Percentiles rank a stretch among this genome's conserved stretches.
Evolutionary conservation across 2,113 vertebrate species (phyloP).

Genomic region (Labrus mixtus): DNA sequence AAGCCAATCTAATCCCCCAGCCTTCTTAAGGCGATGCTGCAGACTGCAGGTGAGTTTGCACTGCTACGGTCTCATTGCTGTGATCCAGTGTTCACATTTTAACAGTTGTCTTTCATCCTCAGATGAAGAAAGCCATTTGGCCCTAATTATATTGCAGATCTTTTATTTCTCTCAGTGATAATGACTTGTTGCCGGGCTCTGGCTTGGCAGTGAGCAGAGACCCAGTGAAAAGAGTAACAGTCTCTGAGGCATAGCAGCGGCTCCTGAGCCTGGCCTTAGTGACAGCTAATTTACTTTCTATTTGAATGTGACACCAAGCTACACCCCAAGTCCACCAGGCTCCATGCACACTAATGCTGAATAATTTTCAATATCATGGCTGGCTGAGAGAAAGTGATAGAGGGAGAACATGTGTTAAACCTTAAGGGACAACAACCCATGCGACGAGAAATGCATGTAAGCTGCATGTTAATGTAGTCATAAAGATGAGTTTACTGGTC

Average conservation of each 20-base stretch:
- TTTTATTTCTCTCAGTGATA: constrained; percentile 43
- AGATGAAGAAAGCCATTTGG: constrained; percentile 25
- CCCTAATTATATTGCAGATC: constrained; percentile 33
- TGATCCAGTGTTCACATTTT: constrained; percentile 7
- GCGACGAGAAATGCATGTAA: constrained; percentile 25
- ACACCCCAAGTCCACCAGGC: constrained; percentile 46
- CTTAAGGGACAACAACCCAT: constrained; percentile 6
- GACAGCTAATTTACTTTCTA: constrained; percentile 79
- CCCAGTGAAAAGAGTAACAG: constrained; percentile 25
- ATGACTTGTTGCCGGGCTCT: constrained; percentile 57
- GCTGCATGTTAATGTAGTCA: constrained; percentile 2
- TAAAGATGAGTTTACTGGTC: constrained; percentile 42
- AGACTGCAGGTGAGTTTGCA: constrained; percentile 28
- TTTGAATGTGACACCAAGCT: constrained; percentile 72
- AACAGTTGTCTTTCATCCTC: constrained; percentile 3
- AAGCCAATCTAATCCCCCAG: constrained; percentile 21
- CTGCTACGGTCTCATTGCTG: neutral
- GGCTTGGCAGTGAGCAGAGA: constrained; percentile 39
- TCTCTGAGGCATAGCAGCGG: constrained; percentile 65
- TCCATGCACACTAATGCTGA: constrained; percentile 49
- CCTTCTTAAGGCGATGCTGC: constrained; percentile 1
- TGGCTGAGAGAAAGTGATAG: constrained; percentile 45
- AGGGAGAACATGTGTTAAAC: constrained; percentile 39
- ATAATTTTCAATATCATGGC: constrained; percentile 71
- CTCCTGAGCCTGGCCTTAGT: constrained; percentile 51